Base-by-base conservation (phyloP, 2,113 vertebrate species). In the Paralichthys olivaceus region DNA sequence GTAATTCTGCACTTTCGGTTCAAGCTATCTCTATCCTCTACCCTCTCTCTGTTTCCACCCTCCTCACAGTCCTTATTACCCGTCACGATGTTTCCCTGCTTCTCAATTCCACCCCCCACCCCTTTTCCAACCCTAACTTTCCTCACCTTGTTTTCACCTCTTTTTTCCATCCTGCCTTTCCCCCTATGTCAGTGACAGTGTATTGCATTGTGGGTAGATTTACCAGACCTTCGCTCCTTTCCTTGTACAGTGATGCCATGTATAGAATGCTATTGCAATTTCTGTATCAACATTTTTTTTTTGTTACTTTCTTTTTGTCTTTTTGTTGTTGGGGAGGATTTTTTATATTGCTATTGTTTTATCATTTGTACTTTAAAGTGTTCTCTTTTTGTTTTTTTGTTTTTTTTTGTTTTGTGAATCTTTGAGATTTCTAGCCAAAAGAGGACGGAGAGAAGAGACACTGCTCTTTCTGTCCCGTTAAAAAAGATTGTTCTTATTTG, bases 1-100 rank as follows among this genome's bases (percentile, higher is more conserved):
- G 83, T 92, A 92, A 93, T 86, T 91, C 90, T 94, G 94, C 93
- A 94, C 94, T 94, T 94, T 95, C 28, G 37, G 86, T 93, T 93
- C 80, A 61, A 88, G 72, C 89, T 76, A 72, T 89, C 75, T 40
- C 37, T 40, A 47, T 47, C 43, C 43, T 40, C 37, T 40, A 29
- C 63, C 86, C 63, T 72, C 77, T 58, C 68, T 86, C 70, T 75
- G 70, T 77, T 72, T 70, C 80, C 70, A 29, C 51, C 37, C 74
- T 63, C 77, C 58, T 43, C n/a, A 34, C 76, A 2, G 15, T 29
- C 32, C 72, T 60, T 8, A 6, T 66, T 25, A 68, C 45, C 45
- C 29, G 61, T 66, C 73, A 79, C 59, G 53, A 83, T 79, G 81
- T 81, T 58, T 29, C 57, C 71, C 72, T 29, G 76, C 84, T 82